Percentiles rank a stretch among this genome's conserved stretches.
These are phyloP conservation scores for Apis florea DNA, from an alignment of 1,140 invertebrate species.

Conservation along the genomic window DNA sequence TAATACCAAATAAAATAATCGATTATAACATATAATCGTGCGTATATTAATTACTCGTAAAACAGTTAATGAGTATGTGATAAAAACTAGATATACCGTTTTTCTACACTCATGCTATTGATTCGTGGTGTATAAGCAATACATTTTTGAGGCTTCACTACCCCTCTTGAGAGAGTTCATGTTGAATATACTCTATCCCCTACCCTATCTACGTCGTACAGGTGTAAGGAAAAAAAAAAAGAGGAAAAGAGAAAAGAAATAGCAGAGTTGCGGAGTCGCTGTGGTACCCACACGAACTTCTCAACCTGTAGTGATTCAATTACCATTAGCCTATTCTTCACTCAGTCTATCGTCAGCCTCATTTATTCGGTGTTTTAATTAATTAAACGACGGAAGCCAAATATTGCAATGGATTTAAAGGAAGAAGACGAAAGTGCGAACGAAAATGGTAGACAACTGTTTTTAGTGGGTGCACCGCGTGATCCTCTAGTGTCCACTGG, in stretches of 20 bases:
- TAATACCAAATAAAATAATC: background rate
- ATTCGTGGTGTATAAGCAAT: slow-evolving; percentile 76
- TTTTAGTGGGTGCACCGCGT: slow-evolving; percentile 73
- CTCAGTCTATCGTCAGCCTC: slow-evolving; percentile 10
- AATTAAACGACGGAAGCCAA: slow-evolving; percentile 35
- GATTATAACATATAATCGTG: background rate
- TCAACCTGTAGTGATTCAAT: slow-evolving; percentile 62
- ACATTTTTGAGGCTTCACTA: slow-evolving; percentile 78
- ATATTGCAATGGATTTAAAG: slow-evolving; percentile 73
- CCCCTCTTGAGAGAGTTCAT: slow-evolving; percentile 73
- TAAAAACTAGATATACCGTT: slow-evolving; percentile 60
- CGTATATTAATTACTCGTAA: background rate
- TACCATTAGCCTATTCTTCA: slow-evolving; percentile 56
- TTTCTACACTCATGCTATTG: slow-evolving; percentile 67
- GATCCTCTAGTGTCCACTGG: slow-evolving; percentile 75
- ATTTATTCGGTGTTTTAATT: slow-evolving; percentile 25
- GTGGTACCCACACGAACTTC: slow-evolving; percentile 60
- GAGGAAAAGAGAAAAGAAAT: slow-evolving; percentile 66
- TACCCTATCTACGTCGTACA: slow-evolving; percentile 68
- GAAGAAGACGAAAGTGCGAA: slow-evolving; percentile 73
- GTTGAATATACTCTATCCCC: slow-evolving; percentile 72
- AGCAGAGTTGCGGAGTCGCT: slow-evolving; percentile 57
- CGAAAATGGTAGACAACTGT: slow-evolving; percentile 70
- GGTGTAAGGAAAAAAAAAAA: slow-evolving; percentile 68
- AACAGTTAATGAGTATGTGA: slow-evolving; percentile 5